Evolutionary conservation across 2,797 vertebrate genomes (phyloP).

Genomic region (Sus cebifrons): DNA sequence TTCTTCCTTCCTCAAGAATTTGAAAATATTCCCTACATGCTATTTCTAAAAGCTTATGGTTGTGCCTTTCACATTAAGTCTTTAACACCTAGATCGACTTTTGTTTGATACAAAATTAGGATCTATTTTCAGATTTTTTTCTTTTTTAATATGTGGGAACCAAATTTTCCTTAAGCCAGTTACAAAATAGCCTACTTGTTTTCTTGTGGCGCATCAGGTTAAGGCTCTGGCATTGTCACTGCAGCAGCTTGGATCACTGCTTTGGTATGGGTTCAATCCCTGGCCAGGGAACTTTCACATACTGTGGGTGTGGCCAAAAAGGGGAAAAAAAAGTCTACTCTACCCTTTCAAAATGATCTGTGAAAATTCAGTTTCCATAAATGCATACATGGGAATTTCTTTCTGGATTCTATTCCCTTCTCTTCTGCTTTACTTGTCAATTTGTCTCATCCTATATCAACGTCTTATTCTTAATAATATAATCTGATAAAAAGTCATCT

Average conservation of each 20-base stretch:
- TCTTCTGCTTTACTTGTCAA: not conserved
- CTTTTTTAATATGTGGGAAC: not conserved
- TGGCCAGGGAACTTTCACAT: no score
- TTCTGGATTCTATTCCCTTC: not conserved
- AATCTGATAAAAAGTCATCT: not conserved
- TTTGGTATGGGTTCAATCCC: no score
- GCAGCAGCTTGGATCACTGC: no score
- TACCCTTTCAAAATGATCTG: not conserved
- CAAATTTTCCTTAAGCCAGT: not conserved
- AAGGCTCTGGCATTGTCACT: no score
- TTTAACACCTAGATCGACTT: not conserved
- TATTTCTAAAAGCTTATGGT: not conserved
- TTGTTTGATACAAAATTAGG: not conserved
- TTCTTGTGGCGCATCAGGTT: not conserved
- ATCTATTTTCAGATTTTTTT: not conserved
- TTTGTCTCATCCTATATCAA: not conserved
- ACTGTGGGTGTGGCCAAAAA: no score
- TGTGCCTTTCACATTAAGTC: not conserved
- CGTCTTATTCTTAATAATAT: conserved; percentile 19
- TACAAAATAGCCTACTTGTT: not conserved
- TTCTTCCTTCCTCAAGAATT: not conserved
- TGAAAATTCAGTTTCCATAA: not conserved
- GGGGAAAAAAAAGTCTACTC: no score
- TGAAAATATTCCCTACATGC: not conserved
- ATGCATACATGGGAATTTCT: not conserved